A percentile compares a stretch with the other conserved stretches of the same genome.
Conservation (phyloP, 1,140 invertebrate genomes). For the Bombus balteatus region DNA sequence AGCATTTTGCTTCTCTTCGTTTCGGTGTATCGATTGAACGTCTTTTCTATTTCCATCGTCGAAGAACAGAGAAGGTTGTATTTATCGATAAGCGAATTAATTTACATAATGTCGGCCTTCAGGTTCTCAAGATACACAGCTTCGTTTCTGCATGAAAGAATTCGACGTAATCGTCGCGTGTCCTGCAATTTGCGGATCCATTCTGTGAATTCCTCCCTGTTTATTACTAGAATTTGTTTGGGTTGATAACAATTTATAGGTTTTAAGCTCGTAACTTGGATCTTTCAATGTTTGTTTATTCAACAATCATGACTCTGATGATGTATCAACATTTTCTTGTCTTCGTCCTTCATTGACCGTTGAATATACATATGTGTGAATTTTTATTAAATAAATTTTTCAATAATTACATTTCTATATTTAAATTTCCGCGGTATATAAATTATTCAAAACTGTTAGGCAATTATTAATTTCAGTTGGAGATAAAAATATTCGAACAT, state of each 20-base stretch:
- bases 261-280: background rate
- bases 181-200: conserved; percentile 14
- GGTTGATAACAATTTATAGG: conserved; percentile 7
- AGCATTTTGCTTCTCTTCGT: background rate
- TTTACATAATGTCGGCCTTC: conserved; percentile 46
- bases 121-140: conserved; percentile 17
- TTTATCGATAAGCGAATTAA: conserved; percentile 43
- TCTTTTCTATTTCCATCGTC: conserved; percentile 16
- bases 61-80: conserved; percentile 36
- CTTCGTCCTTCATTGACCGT: background rate
- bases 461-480: background rate
- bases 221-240: background rate
- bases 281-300: background rate
- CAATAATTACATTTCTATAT: background rate
- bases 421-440: too few species aligned
- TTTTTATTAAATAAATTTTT: background rate
- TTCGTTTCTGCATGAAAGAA: conserved; percentile 41
- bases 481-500: background rate
- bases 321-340: background rate
- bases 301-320: background rate
- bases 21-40: conserved; percentile 22
- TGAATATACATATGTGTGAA: background rate
- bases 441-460: background rate
- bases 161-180: conserved; percentile 43
- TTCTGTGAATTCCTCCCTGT: background rate